phyloP scores from a whole-genome alignment of 1,140 invertebrate genomes.

The Drosophila navojoa region DNA sequence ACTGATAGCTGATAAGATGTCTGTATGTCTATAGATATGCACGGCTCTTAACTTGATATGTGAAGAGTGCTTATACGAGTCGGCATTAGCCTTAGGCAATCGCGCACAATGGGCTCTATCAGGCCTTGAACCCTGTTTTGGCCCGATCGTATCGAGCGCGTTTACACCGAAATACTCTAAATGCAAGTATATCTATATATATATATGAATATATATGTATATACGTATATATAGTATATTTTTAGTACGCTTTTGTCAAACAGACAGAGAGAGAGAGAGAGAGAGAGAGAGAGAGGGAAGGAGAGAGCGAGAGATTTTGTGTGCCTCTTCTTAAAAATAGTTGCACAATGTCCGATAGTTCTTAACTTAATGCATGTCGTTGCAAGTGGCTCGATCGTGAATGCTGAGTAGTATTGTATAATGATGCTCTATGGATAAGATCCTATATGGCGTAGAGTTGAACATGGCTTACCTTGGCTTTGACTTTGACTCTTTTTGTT shows the following conservation, averaged over 20 bases:
- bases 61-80: neutral
- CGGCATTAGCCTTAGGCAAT: neutral
- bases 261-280: too few species aligned
- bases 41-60: neutral
- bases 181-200: too few species aligned
- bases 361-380: neutral
- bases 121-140: slow-evolving; percentile 11
- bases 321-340: too few species aligned
- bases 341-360: neutral
- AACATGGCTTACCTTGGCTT: neutral
- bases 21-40: neutral
- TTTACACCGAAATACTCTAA: too few species aligned
- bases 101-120: neutral
- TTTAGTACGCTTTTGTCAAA: too few species aligned
- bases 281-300: too few species aligned
- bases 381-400: neutral
- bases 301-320: neutral
- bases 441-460: neutral
- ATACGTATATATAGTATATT: neutral
- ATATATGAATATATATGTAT: neutral
- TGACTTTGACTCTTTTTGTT: neutral
- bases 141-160: neutral
- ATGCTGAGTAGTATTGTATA: too few species aligned
- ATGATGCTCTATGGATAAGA: neutral
- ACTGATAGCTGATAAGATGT: neutral